Conservation (phyloP, 2,797 vertebrate species). For the Neosilurus mollespiculum region DNA sequence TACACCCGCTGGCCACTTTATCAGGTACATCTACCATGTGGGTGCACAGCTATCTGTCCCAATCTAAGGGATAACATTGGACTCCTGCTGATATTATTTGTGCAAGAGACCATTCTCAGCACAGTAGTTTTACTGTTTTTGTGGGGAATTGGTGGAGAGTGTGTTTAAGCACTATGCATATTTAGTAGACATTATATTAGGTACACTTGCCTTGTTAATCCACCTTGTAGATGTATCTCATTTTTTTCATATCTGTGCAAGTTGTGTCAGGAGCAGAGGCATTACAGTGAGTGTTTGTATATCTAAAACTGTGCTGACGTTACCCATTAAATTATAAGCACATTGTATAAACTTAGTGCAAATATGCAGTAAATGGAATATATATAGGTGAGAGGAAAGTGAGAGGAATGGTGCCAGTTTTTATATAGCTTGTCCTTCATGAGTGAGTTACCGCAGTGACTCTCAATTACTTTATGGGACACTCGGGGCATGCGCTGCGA, state of each 20-base stretch:
- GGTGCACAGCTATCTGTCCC: neutral
- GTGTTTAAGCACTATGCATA: neutral
- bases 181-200: neutral
- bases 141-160: neutral
- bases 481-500: neutral
- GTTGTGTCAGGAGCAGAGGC: neutral
- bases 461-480: neutral
- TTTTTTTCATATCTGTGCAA: neutral
- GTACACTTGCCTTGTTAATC: neutral
- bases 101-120: neutral
- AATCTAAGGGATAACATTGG: neutral
- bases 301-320: neutral
- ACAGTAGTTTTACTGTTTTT: neutral
- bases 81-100: neutral
- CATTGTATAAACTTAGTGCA: neutral
- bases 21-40: neutral
- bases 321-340: neutral
- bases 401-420: neutral
- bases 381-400: neutral
- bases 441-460: neutral
- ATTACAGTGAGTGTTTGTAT: neutral
- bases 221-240: neutral
- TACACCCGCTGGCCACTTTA: neutral
- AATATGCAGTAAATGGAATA: neutral
- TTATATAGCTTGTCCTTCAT: conserved; percentile 7